Evolutionary conservation across 2,797 vertebrate species (phyloP), one percentile per base, ranked within the genome.

Genomic region (Petrocephalus schoutedeni): DNA sequence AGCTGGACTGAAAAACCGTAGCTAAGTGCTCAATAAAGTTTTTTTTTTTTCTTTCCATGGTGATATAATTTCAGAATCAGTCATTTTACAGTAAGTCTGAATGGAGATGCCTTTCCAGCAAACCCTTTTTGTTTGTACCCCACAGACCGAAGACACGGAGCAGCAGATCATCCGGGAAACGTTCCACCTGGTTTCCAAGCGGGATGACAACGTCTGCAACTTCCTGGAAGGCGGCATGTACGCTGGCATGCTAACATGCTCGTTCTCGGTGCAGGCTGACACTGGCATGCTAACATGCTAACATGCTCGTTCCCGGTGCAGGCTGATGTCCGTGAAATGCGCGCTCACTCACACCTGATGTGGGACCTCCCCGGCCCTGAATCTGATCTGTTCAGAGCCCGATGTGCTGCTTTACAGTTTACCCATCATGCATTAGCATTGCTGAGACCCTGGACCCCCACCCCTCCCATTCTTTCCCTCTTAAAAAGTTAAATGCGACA

Each of bases 131-230:
- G 7, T 58, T 19, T 77, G 4, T 28, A 0, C 89, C 71, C 88
- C 45, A 58, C 93, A 99, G 98, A 98, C 91, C 94, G 98, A 99
- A 98, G 98, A 99, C 93, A 98, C 96, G 0, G 98, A 99, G 90
- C 98, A 99, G 90, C 98, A 99, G 92, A 99, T 99, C 94, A 99
- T 99, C 95, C 96, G 98, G 94, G 98, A 99, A 96, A 99, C 98
- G 85, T 99, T 99, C 94, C 98, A 99, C 92, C 95, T 99, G 93
- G 98, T 99, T 61, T 99, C 98, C 0, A 99, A 99, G 94, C 94
- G 98, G 92, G 98, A 99, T 91, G 98, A 99, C 94, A 99, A 99
- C 83, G 97, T 99, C 90, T 99, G 98, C 94, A 99, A 99, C 93
- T 99, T 99, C 94, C 95, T 99, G 86, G 98, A 99, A 96, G 98